A percentile compares a stretch with the other conserved stretches of the same genome.
phyloP scores from a whole-genome alignment of 2,797 vertebrate species.

The Lerista edwardsae region DNA sequence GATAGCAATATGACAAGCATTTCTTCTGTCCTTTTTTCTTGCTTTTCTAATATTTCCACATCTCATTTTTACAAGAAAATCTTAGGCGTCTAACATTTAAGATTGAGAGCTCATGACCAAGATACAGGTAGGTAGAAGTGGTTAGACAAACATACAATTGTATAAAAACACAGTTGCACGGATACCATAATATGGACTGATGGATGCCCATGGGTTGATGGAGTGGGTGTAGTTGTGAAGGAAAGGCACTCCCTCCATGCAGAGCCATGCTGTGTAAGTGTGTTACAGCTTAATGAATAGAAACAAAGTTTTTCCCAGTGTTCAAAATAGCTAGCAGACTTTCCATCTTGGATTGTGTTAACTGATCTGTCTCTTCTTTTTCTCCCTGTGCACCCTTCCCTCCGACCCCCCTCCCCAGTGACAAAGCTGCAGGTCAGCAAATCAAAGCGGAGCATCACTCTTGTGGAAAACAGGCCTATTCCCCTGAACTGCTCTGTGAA shows the following conservation, averaged over 20 bases:
- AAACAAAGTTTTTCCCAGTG: not conserved
- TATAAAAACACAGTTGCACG: not conserved
- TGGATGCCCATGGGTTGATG: not conserved
- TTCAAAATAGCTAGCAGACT: fast-evolving
- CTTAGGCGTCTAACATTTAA: not conserved
- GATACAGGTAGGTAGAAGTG: not conserved
- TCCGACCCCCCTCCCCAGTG: constrained; percentile 75
- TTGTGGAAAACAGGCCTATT: constrained; percentile 91
- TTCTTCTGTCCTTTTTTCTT: no score
- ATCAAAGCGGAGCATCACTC: constrained; percentile 87
- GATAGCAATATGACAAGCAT: no score
- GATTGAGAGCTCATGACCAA: not conserved
- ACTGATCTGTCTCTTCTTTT: constrained; percentile 13
- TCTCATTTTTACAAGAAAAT: no score
- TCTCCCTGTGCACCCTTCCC: not conserved
- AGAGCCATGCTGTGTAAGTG: not conserved
- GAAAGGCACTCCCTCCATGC: not conserved
- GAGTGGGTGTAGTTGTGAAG: not conserved
- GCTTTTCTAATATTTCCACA: no score
- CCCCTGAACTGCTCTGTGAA: constrained; percentile 90
- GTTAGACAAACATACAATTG: not conserved
- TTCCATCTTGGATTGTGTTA: not conserved
- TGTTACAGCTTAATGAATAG: not conserved
- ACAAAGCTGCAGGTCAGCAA: constrained; percentile 92
- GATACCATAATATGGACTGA: not conserved